These are phyloP conservation scores for Trematocara variabile DNA, from an alignment of 2,113 vertebrate genomes.

Conservation along the genomic window DNA sequence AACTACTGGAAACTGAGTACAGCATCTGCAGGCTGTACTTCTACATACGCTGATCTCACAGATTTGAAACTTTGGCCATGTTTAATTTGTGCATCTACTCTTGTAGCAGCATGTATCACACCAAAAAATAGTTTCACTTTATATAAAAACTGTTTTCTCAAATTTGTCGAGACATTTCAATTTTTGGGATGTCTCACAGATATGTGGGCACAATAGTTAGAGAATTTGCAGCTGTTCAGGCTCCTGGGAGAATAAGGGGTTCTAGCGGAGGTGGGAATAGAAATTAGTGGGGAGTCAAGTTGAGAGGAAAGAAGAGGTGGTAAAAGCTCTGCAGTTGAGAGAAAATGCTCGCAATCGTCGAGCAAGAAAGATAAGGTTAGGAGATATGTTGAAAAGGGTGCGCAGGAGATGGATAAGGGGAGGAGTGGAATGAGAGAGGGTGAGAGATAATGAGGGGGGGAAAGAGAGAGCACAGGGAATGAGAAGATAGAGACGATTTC, in stretches of 20 bases:
- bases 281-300: conserved; percentile 12
- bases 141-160: not conserved
- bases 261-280: not conserved
- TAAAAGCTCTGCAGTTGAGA: not conserved
- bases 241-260: not conserved
- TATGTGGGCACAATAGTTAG: not conserved
- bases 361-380: conserved; percentile 29
- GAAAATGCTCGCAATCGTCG: conserved; percentile 13
- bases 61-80: not conserved
- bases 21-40: not conserved
- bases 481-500: conserved; percentile 75
- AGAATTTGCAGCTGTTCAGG: not conserved
- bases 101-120: not conserved
- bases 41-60: not conserved
- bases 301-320: not conserved
- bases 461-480: conserved; percentile 40
- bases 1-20: not conserved
- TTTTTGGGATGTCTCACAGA: not conserved
- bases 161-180: not conserved
- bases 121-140: not conserved
- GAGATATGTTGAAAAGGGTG: conserved; percentile 62
- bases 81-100: not conserved
- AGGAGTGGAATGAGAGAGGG: conserved; percentile 50
- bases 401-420: conserved; percentile 52
- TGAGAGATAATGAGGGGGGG: conserved; percentile 53